Evolutionary conservation across 2,113 vertebrate species (phyloP), one percentile per base, ranked within the genome.

Genomic region (Tupaia tana): DNA sequence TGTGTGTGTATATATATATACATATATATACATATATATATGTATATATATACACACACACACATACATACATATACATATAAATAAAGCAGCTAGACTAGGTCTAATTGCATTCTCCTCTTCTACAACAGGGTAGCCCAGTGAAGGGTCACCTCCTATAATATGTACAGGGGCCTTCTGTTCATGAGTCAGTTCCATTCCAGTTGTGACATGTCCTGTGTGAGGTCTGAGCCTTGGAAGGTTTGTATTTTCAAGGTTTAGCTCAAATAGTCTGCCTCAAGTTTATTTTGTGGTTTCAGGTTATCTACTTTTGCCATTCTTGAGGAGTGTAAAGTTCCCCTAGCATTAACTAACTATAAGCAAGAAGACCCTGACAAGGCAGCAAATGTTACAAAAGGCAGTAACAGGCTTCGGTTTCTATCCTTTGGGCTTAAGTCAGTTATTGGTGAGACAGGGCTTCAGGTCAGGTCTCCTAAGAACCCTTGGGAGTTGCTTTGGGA

Each of bases 251-350:
- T 94, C 54, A 89, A 86, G 12, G 11, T 78, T 83, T 75, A 91
- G 20, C 64, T 93, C 69, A 89, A 92, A 86, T 74, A 85, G 27
- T 43, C 56, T 94, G 31, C 69, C 63, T 96, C 9, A 85, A 61
- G n/a, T 95, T 91, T 89, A 89, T 83, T 95, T 90, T 93, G 58
- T 74, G 66, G 43, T 81, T 95, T 91, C 6, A 66, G 29, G 22
- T 93, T 92, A 80, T 81, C 31, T 90, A 69, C 11, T 94, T 90
- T 81, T 4, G 9, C 52, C 59, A 56, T 94, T 90, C 25, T 95
- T 89, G 66, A 80, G 69, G 69, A 86, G 27, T 82, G 84, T 63
- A 75, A 95, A 29, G 25, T 94, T 86, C 96, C 87, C 63, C 79
- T 82, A 95, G n/a, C 29, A 82, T 89, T 92, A 89, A 86, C 63